Evolutionary conservation across 2,113 vertebrate species (phyloP).

Genomic region (Nerophis lumbriciformis): DNA sequence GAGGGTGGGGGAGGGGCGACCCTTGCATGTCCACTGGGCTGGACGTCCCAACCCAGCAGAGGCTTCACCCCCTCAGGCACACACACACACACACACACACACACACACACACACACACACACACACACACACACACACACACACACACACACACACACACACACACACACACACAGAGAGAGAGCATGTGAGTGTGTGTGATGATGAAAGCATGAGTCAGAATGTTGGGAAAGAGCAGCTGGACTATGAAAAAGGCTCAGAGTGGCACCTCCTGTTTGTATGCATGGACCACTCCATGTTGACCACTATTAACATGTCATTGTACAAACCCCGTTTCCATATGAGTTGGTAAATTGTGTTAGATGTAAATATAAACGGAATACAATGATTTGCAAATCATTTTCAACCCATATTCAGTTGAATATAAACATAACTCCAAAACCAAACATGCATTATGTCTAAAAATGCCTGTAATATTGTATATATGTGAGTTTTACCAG

Average conservation of each 20-base stretch:
- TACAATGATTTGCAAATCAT: no score
- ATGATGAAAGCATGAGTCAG: slow-evolving; percentile 23
- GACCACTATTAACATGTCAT: no score
- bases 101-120: slow-evolving; percentile 2
- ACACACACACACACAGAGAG: slow-evolving; percentile 24
- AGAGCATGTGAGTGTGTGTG: slow-evolving; percentile 16
- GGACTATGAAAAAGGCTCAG: slow-evolving; percentile 5
- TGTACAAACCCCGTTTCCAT: no score
- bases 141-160: slow-evolving; percentile 27
- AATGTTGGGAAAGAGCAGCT: slow-evolving; percentile 19
- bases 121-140: background rate
- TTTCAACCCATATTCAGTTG: no score
- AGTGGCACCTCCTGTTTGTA: background rate
- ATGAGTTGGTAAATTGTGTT: no score
- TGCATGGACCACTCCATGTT: background rate
- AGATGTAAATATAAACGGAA: no score
- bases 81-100: slow-evolving; percentile 46
- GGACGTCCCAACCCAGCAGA: slow-evolving; percentile 47
- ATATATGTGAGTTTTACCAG: no score
- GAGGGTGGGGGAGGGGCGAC: slow-evolving; percentile 43
- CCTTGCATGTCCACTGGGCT: slow-evolving; percentile 52
- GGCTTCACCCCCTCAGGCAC: slow-evolving; percentile 50
- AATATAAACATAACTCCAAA: no score
- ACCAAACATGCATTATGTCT: no score
- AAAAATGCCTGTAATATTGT: no score